Base-by-base conservation (phyloP, 2,888 invertebrate species). In the Dexiosoma caninum region DNA sequence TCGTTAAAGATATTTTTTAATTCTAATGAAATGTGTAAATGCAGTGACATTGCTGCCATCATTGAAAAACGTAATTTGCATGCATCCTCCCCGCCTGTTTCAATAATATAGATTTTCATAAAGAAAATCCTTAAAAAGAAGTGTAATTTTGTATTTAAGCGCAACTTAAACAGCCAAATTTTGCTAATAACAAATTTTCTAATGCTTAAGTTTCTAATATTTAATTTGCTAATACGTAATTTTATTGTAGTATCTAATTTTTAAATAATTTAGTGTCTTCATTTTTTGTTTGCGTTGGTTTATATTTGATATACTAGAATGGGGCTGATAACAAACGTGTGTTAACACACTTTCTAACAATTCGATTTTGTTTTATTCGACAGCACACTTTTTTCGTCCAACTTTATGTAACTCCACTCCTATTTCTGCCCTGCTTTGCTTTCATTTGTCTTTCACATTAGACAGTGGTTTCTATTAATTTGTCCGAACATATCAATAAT, bases 401-500 rank as follows among this genome's bases (percentile, higher is more conserved):
- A 12, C 27, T 27, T 27, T 5, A 27, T 27, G 27, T 5, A 27
- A 42, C 19, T 10, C 30, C 27, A 49, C 60, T 19, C 30, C 42
- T 16, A 40, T 12, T 44, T 32, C n/a, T 49, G n/a, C 32, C 44
- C 16, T 71, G 49, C 51, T 71, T 71, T 60, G 32, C 12, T 53
- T 42, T 42, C 53, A 30, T 42, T 55, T 19, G 27, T 27, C 30
- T 21, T 4, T 55, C 21, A 3, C 40, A 51, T 55, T 46, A 19
- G 8, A 10, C 12, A 3, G 16, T 46, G 3, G 5, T 8, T n/a
- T 59, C 19, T 8, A 64, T 40, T 37, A 46, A 57, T 64, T 57
- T 55, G 42, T 72, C 53, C 42, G 30, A n/a, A n/a, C n/a, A n/a
- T n/a, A 62, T 72, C 55, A 44, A 53, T 53, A 53, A 57, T 49